Percentiles rank a stretch among this genome's conserved stretches.
Conservation (phyloP, 1,140 invertebrate genomes). For the Cardiocondyla obscurior region DNA sequence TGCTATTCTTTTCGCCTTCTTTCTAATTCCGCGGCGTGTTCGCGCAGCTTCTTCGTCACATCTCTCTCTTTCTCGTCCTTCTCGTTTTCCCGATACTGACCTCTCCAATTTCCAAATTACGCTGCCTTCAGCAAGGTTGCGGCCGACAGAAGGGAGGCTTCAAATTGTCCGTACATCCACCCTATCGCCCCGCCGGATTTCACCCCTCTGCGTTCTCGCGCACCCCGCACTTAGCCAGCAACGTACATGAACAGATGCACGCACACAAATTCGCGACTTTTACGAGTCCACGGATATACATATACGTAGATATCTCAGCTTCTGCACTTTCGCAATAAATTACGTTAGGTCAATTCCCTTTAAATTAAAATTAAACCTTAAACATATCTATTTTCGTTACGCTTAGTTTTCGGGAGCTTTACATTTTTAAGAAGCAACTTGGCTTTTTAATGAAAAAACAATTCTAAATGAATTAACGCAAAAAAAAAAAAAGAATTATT, state of each 20-base stretch:
- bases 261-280: constrained; percentile 6
- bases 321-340: neutral
- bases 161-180: constrained; percentile 28
- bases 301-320: too few relatives aligned
- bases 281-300: neutral
- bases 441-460: neutral
- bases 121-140: constrained; percentile 57
- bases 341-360: neutral
- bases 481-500: neutral
- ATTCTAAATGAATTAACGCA: neutral
- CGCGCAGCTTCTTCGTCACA: constrained; percentile 14
- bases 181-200: constrained; percentile 10
- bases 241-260: too few relatives aligned
- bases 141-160: constrained; percentile 32
- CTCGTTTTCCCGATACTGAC: constrained; percentile 72
- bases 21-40: neutral
- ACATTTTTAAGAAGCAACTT: neutral
- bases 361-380: neutral
- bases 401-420: neutral
- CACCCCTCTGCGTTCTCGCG: neutral
- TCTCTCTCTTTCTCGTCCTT: constrained; percentile 38
- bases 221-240: neutral
- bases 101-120: constrained; percentile 76
- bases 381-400: neutral
- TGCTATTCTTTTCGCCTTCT: constrained; percentile 38